These are phyloP conservation scores for Spodoptera littoralis DNA, from an alignment of 2,888 invertebrate species.

Conservation along the genomic window DNA sequence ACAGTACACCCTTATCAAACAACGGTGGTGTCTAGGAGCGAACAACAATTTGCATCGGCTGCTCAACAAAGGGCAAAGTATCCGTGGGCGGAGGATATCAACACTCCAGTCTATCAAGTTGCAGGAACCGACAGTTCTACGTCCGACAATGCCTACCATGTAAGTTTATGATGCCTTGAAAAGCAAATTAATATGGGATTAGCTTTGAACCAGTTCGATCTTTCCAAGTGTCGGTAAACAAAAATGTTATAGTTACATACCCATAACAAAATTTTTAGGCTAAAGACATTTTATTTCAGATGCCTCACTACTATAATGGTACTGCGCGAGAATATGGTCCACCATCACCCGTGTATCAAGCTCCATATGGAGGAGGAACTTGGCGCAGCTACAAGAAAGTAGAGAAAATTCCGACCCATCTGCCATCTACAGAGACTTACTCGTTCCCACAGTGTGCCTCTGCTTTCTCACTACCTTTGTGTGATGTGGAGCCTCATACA, in stretches of 20 bases:
- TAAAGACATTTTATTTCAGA: constrained; percentile 63
- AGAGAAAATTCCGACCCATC: constrained; percentile 67
- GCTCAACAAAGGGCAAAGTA: constrained; percentile 84
- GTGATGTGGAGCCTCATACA: constrained; percentile 71
- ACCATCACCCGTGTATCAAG: constrained; percentile 85
- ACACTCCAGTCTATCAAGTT: constrained; percentile 78
- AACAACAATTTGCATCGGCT: constrained; percentile 82
- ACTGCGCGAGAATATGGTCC: constrained; percentile 77
- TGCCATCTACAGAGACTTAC: constrained; percentile 69
- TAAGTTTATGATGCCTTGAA: constrained; percentile 53
- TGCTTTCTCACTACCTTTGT: constrained; percentile 81
- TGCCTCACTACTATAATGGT: constrained; percentile 80
- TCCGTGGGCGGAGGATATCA: constrained; percentile 84
- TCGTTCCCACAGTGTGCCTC: constrained; percentile 82
- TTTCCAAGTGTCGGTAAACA: no score
- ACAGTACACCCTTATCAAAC: constrained; percentile 87
- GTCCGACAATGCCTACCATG: constrained; percentile 85
- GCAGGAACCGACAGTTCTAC: constrained; percentile 86
- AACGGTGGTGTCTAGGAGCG: constrained; percentile 83
- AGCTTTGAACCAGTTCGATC: no score
- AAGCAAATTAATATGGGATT: no score
- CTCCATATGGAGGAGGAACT: constrained; percentile 81
- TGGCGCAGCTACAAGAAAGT: constrained; percentile 78
- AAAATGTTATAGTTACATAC: no score
- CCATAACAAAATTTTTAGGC: no score